phyloP scores from a whole-genome alignment of 1,140 invertebrate species.

The Metopolophium dirhodum region DNA sequence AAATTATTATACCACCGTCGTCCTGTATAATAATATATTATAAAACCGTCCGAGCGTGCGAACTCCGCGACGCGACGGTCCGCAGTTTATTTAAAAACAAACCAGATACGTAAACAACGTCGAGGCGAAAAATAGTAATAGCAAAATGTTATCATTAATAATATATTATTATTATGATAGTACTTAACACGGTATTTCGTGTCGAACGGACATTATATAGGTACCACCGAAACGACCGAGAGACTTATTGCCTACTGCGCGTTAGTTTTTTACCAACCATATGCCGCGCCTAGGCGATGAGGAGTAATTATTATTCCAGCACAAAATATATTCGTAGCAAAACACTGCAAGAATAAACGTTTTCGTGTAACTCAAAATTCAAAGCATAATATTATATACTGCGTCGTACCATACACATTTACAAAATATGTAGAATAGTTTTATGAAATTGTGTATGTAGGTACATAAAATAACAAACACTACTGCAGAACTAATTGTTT shows the following conservation, averaged over 20 bases:
- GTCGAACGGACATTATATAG: neutral
- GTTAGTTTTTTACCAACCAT: neutral
- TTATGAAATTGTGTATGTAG: neutral
- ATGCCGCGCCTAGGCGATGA: neutral
- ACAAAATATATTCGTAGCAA: neutral
- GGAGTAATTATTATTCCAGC: neutral
- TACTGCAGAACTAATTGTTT: neutral
- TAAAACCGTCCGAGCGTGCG: neutral
- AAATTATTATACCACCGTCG: neutral
- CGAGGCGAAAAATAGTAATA: neutral
- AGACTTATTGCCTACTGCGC: neutral
- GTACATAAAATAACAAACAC: neutral
- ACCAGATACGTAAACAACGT: neutral
- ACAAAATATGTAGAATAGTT: neutral
- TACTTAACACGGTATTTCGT: neutral
- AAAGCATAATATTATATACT: neutral
- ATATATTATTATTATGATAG: neutral
- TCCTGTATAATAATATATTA: conserved; percentile 15
- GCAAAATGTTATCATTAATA: neutral
- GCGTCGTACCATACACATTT: no score
- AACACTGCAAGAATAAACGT: neutral
- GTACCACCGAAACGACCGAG: neutral
- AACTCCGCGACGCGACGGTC: neutral
- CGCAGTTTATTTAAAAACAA: neutral
- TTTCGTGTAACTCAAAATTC: neutral